Evolutionary conservation across 2,888 invertebrate species (phyloP), one percentile per base, ranked within the genome.

Genomic region (Phortica okadai): DNA sequence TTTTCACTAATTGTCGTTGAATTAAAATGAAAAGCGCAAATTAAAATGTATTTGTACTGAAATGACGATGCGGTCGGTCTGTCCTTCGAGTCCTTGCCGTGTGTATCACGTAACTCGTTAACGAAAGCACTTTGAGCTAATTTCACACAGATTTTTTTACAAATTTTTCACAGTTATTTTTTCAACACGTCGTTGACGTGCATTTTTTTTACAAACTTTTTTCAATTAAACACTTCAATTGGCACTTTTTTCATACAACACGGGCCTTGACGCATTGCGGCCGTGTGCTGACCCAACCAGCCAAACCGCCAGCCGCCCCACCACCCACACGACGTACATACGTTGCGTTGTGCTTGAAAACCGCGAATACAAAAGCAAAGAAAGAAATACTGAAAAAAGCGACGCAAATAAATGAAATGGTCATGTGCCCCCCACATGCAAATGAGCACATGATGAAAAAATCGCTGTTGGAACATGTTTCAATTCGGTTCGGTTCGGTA

Each of bases 361-460:
- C 70, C 70, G 70, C 70, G 70, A 54, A 72, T 72, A 56, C 54
- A 11, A 72, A 41, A 56, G 56, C n/a, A 56, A 54, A 54, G 45
- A 44, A 45, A 54, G 54, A 54, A 50, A 3, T 16, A 21, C 4
- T 16, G 14, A 72, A 50, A 54, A 72, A 25, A 56, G 62, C 14
- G 33, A 54, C 25, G 54, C 6, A 62, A 62, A 25, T 10, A 25
- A 62, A 62, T 62, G 62, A 21, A 14, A 16, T 2, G 54, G 21
- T 21, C 21, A 21, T 21, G 21, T 21, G 21, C 21, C 21, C 21
- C 21, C 21, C 25, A 21, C 69, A 58, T 73, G 58, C 54, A 75
- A 74, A 73, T 74, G 73, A 75, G 45, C 59, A 56, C 44, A 75
- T 67, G 64, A 33, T 7, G 41, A 76, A 81, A 79, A 82, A 80